Percentiles rank a stretch among this genome's conserved stretches.
These are phyloP conservation scores for Drosophila koepferae DNA, from an alignment of 2,888 invertebrate species.

Conservation along the genomic window DNA sequence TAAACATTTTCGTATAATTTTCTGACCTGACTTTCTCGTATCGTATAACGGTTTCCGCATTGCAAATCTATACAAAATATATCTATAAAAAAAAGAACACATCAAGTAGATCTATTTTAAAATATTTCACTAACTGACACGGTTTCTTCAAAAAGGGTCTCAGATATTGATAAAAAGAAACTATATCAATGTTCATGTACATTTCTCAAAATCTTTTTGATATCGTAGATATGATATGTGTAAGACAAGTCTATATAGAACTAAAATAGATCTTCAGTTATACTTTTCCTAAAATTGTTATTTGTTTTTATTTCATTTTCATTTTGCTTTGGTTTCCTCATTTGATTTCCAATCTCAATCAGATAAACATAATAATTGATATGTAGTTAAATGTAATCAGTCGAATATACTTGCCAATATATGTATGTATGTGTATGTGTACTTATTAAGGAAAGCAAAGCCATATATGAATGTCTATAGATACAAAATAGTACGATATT, in stretches of 20 bases:
- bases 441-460: slow-evolving; percentile 42
- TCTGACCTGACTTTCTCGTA: slow-evolving; percentile 8
- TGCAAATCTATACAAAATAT: slow-evolving; percentile 7
- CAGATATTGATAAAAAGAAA: slow-evolving; percentile 28
- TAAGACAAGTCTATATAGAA: neutral
- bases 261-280: slow-evolving; percentile 3
- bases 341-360: neutral
- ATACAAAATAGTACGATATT: slow-evolving; percentile 64
- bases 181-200: slow-evolving; percentile 1
- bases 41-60: slow-evolving; percentile 47
- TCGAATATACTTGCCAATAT: slow-evolving; percentile 48
- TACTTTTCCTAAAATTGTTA: neutral
- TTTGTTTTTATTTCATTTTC: neutral
- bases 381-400: slow-evolving; percentile 30
- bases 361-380: slow-evolving; percentile 11
- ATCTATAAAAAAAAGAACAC: neutral
- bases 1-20: slow-evolving; percentile 17
- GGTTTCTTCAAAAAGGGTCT: slow-evolving; percentile 65
- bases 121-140: slow-evolving; percentile 48
- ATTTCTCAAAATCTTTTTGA: slow-evolving; percentile 10
- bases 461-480: slow-evolving; percentile 41
- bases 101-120: slow-evolving; percentile 15
- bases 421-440: slow-evolving; percentile 52
- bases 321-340: slow-evolving; percentile 1
- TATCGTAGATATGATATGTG: slow-evolving; percentile 10